Conservation (phyloP, 1,140 invertebrate genomes). For the Trachymyrmex cornetzi region DNA sequence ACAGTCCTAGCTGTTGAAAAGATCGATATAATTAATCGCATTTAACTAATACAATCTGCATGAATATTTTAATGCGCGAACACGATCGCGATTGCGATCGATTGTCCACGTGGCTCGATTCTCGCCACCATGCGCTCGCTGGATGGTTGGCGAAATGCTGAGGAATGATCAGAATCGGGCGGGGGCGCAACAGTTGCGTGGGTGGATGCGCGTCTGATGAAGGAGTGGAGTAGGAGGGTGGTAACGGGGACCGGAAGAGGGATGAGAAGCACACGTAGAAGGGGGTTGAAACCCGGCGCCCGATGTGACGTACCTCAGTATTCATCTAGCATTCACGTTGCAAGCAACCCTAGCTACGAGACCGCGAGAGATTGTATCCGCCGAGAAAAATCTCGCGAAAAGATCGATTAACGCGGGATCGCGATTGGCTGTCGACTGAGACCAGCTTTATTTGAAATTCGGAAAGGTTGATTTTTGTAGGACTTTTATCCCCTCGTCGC, state of each 20-base stretch:
- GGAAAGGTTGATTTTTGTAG: neutral
- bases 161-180: constrained; percentile 74
- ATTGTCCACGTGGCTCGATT: constrained; percentile 65
- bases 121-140: constrained; percentile 20
- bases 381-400: neutral
- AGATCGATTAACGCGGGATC: neutral
- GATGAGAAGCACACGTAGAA: constrained; percentile 69
- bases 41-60: constrained; percentile 6
- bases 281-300: constrained; percentile 70
- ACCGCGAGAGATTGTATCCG: neutral
- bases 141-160: constrained; percentile 68
- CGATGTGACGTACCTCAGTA: constrained; percentile 74
- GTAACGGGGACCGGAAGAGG: constrained; percentile 59
- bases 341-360: constrained; percentile 62
- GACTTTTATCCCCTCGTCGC: neutral
- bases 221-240: constrained; percentile 56
- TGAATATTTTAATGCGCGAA: neutral
- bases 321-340: constrained; percentile 72
- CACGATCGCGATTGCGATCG: constrained; percentile 43
- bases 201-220: constrained; percentile 81
- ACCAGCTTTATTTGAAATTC: neutral
- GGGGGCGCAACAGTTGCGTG: constrained; percentile 83
- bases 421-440: neutral
- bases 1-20: neutral
- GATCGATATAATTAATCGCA: constrained; percentile 40